Base-by-base conservation (phyloP, 2,113 vertebrate genomes). In the Ivindomyrus marchei region DNA sequence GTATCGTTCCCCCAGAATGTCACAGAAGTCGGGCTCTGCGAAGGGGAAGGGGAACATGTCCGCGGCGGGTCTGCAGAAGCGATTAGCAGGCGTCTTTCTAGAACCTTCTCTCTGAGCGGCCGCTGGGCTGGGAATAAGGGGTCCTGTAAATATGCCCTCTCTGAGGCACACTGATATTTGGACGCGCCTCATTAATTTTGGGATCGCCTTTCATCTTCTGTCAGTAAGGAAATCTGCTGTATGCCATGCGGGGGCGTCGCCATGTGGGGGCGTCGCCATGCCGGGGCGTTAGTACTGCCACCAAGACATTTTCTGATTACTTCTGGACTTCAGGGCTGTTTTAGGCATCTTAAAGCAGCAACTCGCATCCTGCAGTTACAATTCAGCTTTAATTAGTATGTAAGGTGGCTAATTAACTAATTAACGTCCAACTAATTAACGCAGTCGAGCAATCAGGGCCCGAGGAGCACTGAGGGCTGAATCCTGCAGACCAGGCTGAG, bases 1-100 rank as follows among this genome's bases (percentile, higher is more conserved):
- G 83, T 47, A 85, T 85, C 39, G 45, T 85, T 85, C 45, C 83
- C 62, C 83, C 83, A 87, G 85, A 52, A 87, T 52, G 49, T 87
- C 85, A 53, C 49, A 52, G 15, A 87, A 36, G 85, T 52, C 50
- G 11, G 47, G n/a, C 85, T 53, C n/a, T 5, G 31, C 24, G 17
- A 36, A 36, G 85, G 85, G n/a, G 31, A 36, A 36, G 85, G 85
- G n/a, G 49, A 87, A 36, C 50, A 36, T 53, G 49, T 53, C 50
- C 11, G 4, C n/a, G 3, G 27, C 49, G n/a, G 83, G 42, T 85
- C 83, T 85, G 83, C 42, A 85, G 50, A 52, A 87, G 21, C 50
- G 47, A 36, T 87, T 53, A 87, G 21, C 13, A 9, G 15, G 27
- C 49, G 31, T 53, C 27, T 87, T 56, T 52, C 85, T 53, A 21